Conservation (phyloP, 2,888 invertebrate genomes). For the Pristionchus fissidentatus region DNA sequence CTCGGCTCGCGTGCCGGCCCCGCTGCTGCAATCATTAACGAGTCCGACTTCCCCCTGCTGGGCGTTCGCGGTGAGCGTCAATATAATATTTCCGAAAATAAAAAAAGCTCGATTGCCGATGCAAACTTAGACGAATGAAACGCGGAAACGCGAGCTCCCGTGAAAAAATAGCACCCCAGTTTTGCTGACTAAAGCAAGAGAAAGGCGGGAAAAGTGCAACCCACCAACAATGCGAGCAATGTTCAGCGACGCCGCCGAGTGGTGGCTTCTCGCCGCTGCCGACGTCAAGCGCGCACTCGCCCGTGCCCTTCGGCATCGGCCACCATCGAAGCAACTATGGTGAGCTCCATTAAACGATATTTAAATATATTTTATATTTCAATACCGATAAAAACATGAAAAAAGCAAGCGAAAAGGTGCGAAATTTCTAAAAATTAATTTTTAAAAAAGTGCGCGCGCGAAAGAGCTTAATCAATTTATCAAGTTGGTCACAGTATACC, state of each 20-base stretch:
- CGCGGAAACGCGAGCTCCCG: too few relatives aligned
- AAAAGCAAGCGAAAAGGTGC: not conserved
- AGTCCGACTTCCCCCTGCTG: constrained; percentile 71
- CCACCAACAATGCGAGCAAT: not conserved
- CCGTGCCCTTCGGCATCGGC: constrained; percentile 57
- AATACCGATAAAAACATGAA: not conserved
- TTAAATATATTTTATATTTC: not conserved
- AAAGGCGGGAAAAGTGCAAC: not conserved
- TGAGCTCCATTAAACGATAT: constrained; percentile 43
- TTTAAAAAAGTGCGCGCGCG: not conserved
- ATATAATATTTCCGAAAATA: too few relatives aligned
- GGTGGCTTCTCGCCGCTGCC: constrained; percentile 66
- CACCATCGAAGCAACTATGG: constrained; percentile 62
- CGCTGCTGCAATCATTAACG: constrained; percentile 67
- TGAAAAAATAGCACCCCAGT: too few relatives aligned
- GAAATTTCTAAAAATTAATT: not conserved
- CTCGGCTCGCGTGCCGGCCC: constrained; percentile 45
- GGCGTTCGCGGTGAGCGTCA: constrained; percentile 66
- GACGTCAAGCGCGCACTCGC: constrained; percentile 65
- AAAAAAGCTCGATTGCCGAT: too few relatives aligned
- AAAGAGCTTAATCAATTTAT: not conserved
- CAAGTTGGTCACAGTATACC: not conserved
- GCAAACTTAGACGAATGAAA: too few relatives aligned
- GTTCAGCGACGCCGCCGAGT: constrained; percentile 61
- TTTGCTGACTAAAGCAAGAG: too few relatives aligned